phyloP scores from a whole-genome alignment of 2,888 invertebrate genomes.

The Polydrusus pterygomalis region DNA sequence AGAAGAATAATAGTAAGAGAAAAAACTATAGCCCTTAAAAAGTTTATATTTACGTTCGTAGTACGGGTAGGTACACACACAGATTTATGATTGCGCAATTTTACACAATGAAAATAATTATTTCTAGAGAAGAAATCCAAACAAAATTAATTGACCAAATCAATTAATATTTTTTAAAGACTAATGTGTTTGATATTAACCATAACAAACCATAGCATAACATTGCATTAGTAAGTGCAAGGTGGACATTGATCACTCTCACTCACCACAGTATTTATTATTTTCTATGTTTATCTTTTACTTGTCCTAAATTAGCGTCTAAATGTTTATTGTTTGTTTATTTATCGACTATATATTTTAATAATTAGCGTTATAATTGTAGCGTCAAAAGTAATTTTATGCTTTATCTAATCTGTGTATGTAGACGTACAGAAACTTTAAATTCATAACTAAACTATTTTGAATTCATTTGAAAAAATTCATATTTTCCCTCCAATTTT shows the following conservation, averaged over 20 bases:
- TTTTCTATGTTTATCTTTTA: no score
- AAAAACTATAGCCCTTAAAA: neutral
- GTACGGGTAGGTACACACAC: no score
- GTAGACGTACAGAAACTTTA: neutral
- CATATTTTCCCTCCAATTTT: conserved; percentile 52
- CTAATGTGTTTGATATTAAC: neutral
- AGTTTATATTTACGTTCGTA: neutral
- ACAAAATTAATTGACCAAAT: neutral
- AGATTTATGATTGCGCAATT: conserved; percentile 4
- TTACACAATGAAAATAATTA: neutral
- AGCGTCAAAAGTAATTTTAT: no score
- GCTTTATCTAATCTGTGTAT: neutral
- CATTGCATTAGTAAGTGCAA: no score
- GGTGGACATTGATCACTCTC: no score
- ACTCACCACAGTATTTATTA: no score
- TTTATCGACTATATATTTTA: neutral
- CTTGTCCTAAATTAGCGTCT: neutral
- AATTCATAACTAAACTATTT: neutral
- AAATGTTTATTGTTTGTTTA: neutral
- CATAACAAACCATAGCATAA: neutral
- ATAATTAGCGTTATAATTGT: no score
- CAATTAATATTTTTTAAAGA: neutral
- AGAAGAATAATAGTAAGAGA: neutral
- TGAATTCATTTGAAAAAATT: neutral
- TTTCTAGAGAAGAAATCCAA: neutral